Percentiles rank a stretch among this genome's conserved stretches.
These are phyloP conservation scores for Heteronetta atricapilla DNA, from an alignment of 2,113 vertebrate species.

Conservation along the genomic window DNA sequence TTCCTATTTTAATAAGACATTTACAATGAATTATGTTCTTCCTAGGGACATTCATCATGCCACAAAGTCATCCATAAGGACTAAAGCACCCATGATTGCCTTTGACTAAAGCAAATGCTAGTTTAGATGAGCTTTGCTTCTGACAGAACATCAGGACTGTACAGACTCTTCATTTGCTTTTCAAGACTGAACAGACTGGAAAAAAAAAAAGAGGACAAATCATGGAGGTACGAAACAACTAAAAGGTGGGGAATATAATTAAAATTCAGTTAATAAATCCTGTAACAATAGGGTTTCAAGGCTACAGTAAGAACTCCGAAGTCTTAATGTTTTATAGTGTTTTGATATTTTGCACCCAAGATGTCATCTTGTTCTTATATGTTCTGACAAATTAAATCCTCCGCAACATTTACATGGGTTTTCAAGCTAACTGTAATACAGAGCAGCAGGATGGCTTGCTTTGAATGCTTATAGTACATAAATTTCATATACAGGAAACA, in stretches of 20 bases:
- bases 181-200: neutral
- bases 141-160: neutral
- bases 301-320: neutral
- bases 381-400: neutral
- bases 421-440: neutral
- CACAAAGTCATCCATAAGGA: neutral
- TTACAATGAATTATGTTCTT: neutral
- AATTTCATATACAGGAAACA: neutral
- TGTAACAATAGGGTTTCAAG: neutral
- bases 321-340: neutral
- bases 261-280: neutral
- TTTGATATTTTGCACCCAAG: neutral
- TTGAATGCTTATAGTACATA: neutral
- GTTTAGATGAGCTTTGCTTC: neutral
- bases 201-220: neutral
- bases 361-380: neutral
- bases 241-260: neutral
- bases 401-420: neutral
- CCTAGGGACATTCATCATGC: neutral
- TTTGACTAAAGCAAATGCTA: neutral
- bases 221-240: neutral
- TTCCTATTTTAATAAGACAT: neutral
- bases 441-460: neutral
- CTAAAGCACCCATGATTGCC: neutral
- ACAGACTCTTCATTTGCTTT: neutral